Evolutionary conservation across 35 echinoderm and acorn worm genomes (phyloP), one percentile per base, ranked within the genome.

Genomic region (Stichopus chloronotus): DNA sequence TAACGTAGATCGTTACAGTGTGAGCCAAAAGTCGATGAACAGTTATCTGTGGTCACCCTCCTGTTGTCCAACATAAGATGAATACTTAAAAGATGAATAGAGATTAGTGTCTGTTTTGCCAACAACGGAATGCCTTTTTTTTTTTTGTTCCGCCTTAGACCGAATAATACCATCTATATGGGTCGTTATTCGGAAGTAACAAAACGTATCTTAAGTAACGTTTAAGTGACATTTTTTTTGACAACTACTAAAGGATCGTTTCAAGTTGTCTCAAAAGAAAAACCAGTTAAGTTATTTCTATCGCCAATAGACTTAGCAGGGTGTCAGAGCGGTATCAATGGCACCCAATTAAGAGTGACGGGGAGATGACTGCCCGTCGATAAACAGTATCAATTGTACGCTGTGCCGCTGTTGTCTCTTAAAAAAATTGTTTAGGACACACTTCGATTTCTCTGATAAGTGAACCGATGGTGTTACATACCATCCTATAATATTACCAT

Each of bases 81-180:
- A 65, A 65, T 65, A 19, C 61, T 65, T 65, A 19, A 14, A 65
- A 65, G 61, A 65, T 14, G 61, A 65, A 65, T 65, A 19, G 11
- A 65, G 61, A 65, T 65, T 65, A 65, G 61, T 65, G 61, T 65
- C 61, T 65, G 61, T 65, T 65, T 65, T 65, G 61, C 61, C 61
- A 65, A 65, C 61, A 65, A 65, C 61, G 61, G 19, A 19, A 14
- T 14, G 61, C 61, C 61, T 19, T 11, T 19, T 65, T 12, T 63
- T 63, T 12, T 65, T 19, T 17, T 14, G 30, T 43, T 43, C 30
- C 30, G 30, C 30, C 30, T 43, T 43, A 43, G 30, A 43, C 30
- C 61, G 11, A 65, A 65, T 14, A 19, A 14, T 11, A 65, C 11
- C 61, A 4, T 19, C 61, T 65, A 11, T 65, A 65, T 65, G 19